These are phyloP conservation scores for Prosopocoilus inquinatus DNA, from an alignment of 2,888 invertebrate genomes.

Conservation along the genomic window DNA sequence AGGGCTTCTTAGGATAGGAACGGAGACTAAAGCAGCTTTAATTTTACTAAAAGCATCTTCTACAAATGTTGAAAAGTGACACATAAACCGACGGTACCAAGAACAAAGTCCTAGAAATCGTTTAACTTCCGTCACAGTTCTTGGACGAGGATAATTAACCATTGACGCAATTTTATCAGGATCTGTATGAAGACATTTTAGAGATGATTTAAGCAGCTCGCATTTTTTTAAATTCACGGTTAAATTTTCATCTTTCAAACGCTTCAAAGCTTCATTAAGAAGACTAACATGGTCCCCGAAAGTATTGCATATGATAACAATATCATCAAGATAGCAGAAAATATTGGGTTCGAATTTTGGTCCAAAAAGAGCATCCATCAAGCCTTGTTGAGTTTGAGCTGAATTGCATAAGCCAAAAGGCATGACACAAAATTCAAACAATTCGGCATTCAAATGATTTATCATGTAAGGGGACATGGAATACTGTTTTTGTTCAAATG, in stretches of 20 bases:
- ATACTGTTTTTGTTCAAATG: slow-evolving; percentile 23
- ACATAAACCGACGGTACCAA: slow-evolving; percentile 34
- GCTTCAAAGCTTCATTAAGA: slow-evolving; percentile 21
- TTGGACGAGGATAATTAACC: no score
- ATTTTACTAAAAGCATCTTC: slow-evolving; percentile 27
- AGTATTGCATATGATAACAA: slow-evolving; percentile 25
- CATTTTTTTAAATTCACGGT: slow-evolving; percentile 32
- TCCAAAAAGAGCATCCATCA: slow-evolving; percentile 24
- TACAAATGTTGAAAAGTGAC: slow-evolving; percentile 19
- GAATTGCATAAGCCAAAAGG: slow-evolving; percentile 29
- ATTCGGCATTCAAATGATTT: slow-evolving; percentile 11
- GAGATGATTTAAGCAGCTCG: slow-evolving; percentile 26
- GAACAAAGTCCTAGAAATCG: slow-evolving; percentile 32
- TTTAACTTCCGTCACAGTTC: no score
- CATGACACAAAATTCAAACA: slow-evolving; percentile 28
- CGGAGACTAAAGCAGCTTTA: slow-evolving; percentile 29
- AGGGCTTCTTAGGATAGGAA: slow-evolving; percentile 28
- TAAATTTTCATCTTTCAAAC: slow-evolving; percentile 24
- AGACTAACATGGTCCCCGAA: slow-evolving; percentile 23
- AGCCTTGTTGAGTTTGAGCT: slow-evolving; percentile 26
- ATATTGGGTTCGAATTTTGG: slow-evolving; percentile 8
- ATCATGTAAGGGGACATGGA: slow-evolving; percentile 23
- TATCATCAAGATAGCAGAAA: slow-evolving; percentile 31
- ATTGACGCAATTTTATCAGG: slow-evolving; percentile 33
- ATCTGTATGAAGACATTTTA: slow-evolving; percentile 32